phyloP scores from a whole-genome alignment of 1,140 invertebrate genomes.

The Leguminivora glycinivorella region DNA sequence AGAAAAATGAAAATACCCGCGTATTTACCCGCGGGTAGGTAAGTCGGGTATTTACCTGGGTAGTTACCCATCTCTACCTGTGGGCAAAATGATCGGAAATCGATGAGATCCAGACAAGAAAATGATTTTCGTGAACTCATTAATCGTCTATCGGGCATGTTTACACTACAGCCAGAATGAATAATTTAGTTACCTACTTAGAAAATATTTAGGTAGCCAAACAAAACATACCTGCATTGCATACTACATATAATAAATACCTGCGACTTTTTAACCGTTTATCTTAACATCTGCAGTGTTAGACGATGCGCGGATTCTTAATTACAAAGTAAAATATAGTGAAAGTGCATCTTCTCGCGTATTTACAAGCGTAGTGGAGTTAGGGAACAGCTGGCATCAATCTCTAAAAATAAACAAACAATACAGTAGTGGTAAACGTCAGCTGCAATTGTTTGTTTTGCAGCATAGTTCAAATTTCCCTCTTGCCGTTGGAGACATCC shows the following conservation, averaged over 20 bases:
- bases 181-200: neutral
- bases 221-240: neutral
- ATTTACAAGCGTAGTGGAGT: neutral
- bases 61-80: too few relatives aligned
- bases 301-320: neutral
- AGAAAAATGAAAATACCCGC: too few relatives aligned
- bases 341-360: neutral
- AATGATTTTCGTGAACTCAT: too few relatives aligned
- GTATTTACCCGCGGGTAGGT: too few relatives aligned
- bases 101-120: too few relatives aligned
- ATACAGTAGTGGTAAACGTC: constrained; percentile 31
- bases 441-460: constrained; percentile 55
- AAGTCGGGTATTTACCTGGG: too few relatives aligned
- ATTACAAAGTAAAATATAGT: constrained; percentile 5
- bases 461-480: constrained; percentile 71
- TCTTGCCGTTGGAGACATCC: constrained; percentile 65
- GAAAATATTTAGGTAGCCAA: neutral
- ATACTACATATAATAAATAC: neutral
- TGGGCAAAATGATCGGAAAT: too few relatives aligned
- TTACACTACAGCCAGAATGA: neutral
- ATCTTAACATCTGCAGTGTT: neutral
- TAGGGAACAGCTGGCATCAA: neutral
- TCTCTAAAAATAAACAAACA: constrained; percentile 31
- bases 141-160: too few relatives aligned
- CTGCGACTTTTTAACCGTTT: neutral